Evolutionary conservation across 2,797 vertebrate species (phyloP), one percentile per base, ranked within the genome.

Genomic region (Microtus californicus): DNA sequence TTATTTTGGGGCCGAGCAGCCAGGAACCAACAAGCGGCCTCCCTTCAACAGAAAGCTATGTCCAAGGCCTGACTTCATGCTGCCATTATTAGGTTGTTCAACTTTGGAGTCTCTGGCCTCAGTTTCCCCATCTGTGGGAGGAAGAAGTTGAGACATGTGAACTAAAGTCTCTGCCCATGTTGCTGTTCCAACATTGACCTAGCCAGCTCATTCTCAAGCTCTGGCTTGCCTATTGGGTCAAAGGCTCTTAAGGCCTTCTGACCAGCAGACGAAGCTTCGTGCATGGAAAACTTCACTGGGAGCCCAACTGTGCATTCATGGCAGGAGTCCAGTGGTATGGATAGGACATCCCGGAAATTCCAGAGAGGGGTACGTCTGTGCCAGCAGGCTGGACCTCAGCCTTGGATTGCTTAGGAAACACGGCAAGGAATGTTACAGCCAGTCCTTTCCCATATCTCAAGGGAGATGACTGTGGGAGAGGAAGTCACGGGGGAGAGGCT

Each of bases 261-360:
- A 69, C n/a, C 19, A 31, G 21, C 31, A 5, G 34, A 34, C 51
- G 82, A 90, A 69, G 15, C 37, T 90, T 2, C 2, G 14, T 13
- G 40, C 7, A 2, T 25, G 61, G 88, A 74, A 95, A 86, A 67
- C 17, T 83, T 87, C 34, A 71, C n/a, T 29, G 15, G 63, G 59
- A 76, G 15, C 37, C 19, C 19, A 74, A 37, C 2, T 51, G 65
- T 34, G n/a, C 43, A 2, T 43, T 14, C 21, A 6, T 19, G 54
- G 73, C 34, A 54, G 19, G 61, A 89, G 45, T 92, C 86, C 79
- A 93, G 76, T 23, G 43, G n/a, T 77, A 5, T 0, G 11, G 15
- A 51, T 45, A 69, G 76, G 27, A 89, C 85, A 83, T 91, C 69
- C 48, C 43, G 25, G 90, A 77, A 85, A 96, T 96, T 90, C 97